A percentile compares a stretch with the other conserved stretches of the same genome.
Evolutionary conservation across 1,140 invertebrate genomes (phyloP).

Genomic region (Lepidostoma basale): DNA sequence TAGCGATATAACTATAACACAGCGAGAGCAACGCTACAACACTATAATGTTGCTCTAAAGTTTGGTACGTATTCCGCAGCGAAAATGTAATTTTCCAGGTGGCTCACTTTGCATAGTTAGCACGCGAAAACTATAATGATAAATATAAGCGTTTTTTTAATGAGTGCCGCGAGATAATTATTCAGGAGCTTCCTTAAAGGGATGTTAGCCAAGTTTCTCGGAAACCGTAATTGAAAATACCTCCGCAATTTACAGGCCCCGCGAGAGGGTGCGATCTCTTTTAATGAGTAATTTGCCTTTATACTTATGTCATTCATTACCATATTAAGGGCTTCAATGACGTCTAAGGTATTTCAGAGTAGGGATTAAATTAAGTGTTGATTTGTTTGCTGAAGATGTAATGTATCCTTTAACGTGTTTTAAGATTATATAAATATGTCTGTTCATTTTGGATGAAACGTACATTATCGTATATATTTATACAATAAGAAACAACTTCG

Average conservation of each 20-base stretch:
- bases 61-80: no score
- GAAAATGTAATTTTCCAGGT: background rate
- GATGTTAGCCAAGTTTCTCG: slow-evolving; percentile 30
- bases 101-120: slow-evolving; percentile 5
- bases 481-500: no score
- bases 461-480: no score
- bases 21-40: no score
- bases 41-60: no score
- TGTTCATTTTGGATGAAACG: no score
- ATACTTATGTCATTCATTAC: slow-evolving; percentile 27
- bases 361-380: no score
- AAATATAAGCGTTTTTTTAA: slow-evolving; percentile 27
- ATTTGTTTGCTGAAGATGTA: no score
- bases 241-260: slow-evolving; percentile 33
- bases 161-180: slow-evolving; percentile 28
- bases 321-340: slow-evolving; percentile 2
- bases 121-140: slow-evolving; percentile 12
- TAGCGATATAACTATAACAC: no score
- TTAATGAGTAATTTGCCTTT: slow-evolving; percentile 34
- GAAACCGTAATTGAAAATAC: slow-evolving; percentile 40
- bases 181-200: slow-evolving; percentile 22
- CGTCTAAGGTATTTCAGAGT: no score
- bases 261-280: background rate
- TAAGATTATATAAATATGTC: no score
- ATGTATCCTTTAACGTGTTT: no score